Base-by-base conservation (phyloP, 2,888 invertebrate species). In the Agrochola lychnidis region DNA sequence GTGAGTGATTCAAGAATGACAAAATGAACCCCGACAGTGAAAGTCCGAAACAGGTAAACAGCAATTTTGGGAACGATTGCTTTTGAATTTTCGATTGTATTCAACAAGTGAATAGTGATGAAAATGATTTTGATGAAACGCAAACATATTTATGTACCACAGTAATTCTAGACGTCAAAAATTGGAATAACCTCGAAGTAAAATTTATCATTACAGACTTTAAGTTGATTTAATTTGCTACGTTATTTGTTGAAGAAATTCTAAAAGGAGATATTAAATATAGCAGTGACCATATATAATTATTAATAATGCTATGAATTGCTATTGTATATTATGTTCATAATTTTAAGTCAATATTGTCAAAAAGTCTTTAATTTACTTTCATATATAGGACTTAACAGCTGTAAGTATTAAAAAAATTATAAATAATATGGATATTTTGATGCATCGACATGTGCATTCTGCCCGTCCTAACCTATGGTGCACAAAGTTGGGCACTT, bases 1-100 rank as follows among this genome's bases (percentile, higher is more conserved):
- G 70, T 78, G 88, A 83, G 90, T 90, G 90, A 93, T 92, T 90
- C 88, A 89, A 93, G 92, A 94, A 94, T 94, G 95, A 95, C 95
- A 95, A 93, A 91, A 84, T 89, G 87, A 85, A 69, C 79, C 69
- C 84, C 85, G 85, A 84, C 83, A 91, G 94, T 91, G 93, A 93
- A 93, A 94, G 93, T 90, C 62, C 56, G 61, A 71, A 72, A 70
- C 78, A 83, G 78, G 88, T 84, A 88, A 84, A 81, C 67, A 80
- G 48, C 22, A 73, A 63, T 80, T 84, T 79, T 59, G 64, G 59
- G 25, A 66, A 69, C 14, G 16, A 40, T 30, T 81, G 78, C 68
- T 83, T 70, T 75, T 73, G 69, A n/a, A 85, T 78, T 85, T 82
- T 78, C 63, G 25, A 56, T 68, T 76, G 14, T 86, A 75, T 62